Evolutionary conservation across 2,113 vertebrate genomes (phyloP).

Genomic region (Artemisiospiza belli): DNA sequence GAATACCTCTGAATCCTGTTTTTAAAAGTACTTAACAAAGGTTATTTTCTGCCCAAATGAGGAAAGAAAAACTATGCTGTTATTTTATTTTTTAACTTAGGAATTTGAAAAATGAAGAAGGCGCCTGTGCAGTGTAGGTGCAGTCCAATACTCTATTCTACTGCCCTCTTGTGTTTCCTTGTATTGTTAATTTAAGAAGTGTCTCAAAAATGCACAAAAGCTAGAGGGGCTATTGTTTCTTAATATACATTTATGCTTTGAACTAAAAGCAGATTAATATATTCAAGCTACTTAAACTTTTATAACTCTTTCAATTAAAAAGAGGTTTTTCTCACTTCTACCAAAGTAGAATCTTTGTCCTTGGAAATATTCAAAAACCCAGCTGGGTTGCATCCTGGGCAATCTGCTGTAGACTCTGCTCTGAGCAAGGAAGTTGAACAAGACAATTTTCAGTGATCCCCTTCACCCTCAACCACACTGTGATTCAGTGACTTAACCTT

Average conservation of each 20-base stretch:
- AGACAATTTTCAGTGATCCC: background rate
- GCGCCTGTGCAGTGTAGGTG: background rate
- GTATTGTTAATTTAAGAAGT: background rate
- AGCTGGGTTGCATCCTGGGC: background rate
- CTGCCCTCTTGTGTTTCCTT: background rate
- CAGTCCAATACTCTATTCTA: background rate
- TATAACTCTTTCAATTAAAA: background rate
- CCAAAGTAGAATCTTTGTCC: fast-evolving
- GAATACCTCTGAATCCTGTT: background rate
- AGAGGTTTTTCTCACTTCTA: background rate
- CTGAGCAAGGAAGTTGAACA: background rate
- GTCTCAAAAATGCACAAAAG: background rate
- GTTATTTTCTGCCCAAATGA: background rate
- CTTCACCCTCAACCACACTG: background rate
- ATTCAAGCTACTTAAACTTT: background rate
- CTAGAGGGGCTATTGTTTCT: background rate
- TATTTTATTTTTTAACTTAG: background rate
- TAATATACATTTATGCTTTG: background rate
- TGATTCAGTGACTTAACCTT: background rate
- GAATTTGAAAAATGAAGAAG: background rate
- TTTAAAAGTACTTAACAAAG: background rate
- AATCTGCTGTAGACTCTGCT: background rate
- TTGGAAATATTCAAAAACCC: background rate
- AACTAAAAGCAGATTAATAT: background rate
- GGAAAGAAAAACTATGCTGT: background rate